Conservation (phyloP, 2,113 vertebrate species). For the Hepsetus odoe region DNA sequence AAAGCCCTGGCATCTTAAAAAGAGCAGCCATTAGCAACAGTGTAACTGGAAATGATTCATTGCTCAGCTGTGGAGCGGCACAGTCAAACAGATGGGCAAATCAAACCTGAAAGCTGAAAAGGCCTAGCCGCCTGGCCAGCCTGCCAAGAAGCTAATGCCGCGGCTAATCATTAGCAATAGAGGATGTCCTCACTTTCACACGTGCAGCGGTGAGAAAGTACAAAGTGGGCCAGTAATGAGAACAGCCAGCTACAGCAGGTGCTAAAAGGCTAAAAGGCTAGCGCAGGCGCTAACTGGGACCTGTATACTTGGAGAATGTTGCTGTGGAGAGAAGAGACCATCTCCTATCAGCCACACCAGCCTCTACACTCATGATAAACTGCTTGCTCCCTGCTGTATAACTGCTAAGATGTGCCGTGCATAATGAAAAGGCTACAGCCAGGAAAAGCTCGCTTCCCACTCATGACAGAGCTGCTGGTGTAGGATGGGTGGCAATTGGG, state of each 20-base stretch:
- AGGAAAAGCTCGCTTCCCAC: background rate
- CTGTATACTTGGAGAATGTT: slow-evolving; percentile 1
- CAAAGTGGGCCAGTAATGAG: slow-evolving; percentile 6
- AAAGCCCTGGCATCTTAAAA: slow-evolving; percentile 62
- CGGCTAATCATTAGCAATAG: slow-evolving; percentile 1
- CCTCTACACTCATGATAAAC: slow-evolving; percentile 14
- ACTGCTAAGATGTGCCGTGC: slow-evolving; percentile 18
- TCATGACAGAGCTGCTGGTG: background rate
- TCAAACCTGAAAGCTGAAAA: slow-evolving; percentile 14
- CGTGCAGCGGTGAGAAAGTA: background rate
- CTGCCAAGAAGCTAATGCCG: slow-evolving; percentile 3
- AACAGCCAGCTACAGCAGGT: background rate
- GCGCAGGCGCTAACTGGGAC: no score
- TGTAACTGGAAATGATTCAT: slow-evolving; percentile 59
- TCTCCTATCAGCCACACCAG: background rate
- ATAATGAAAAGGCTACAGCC: slow-evolving; percentile 7
- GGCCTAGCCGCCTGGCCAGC: background rate
- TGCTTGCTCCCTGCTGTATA: slow-evolving; percentile 12
- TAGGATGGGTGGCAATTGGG: background rate
- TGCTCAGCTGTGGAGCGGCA: background rate
- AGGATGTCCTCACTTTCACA: background rate
- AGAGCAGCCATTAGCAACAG: slow-evolving; percentile 65
- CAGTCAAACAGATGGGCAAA: slow-evolving; percentile 6
- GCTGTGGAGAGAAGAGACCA: background rate
- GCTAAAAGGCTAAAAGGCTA: no score